Percentiles rank a stretch among this genome's conserved stretches.
These are phyloP conservation scores for Calliopum simillimum DNA, from an alignment of 2,888 invertebrate species.

Conservation along the genomic window DNA sequence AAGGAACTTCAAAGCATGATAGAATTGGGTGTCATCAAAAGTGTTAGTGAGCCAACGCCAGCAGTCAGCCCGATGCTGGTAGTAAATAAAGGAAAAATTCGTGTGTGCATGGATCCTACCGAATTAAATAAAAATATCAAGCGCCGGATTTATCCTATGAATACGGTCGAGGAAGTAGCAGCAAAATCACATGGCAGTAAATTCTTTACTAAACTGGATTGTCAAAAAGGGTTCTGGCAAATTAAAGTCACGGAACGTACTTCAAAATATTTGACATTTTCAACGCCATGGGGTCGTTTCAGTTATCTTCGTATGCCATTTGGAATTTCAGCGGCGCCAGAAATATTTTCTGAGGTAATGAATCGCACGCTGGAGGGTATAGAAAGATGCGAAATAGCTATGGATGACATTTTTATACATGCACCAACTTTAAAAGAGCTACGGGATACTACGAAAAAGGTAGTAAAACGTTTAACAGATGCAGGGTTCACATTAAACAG, in stretches of 20 bases:
- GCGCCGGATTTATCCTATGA: conserved; percentile 39
- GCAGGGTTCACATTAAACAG: too few relatives aligned
- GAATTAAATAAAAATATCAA: conserved; percentile 34
- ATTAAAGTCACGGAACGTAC: too few relatives aligned
- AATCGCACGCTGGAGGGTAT: conserved; percentile 37
- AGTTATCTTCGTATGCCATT: too few relatives aligned
- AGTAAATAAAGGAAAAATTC: conserved; percentile 36
- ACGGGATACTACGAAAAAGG: conserved; percentile 35
- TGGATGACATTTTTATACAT: conserved; percentile 51
- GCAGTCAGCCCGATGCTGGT: conserved; percentile 42
- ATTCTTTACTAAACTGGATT: conserved; percentile 48
- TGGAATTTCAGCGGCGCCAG: too few relatives aligned
- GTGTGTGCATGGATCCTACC: conserved; percentile 40
- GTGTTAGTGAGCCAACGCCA: conserved; percentile 42
- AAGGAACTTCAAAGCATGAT: conserved; percentile 41
- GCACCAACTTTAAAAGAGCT: conserved; percentile 42
- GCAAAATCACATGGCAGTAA: conserved; percentile 26
- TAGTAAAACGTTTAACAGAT: conserved; percentile 34
- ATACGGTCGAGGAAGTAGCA: conserved; percentile 33
- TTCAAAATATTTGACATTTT: too few relatives aligned
- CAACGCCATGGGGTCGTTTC: too few relatives aligned
- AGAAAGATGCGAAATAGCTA: conserved; percentile 43
- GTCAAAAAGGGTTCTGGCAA: too few relatives aligned
- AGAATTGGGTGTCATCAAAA: conserved; percentile 36
- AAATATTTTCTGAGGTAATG: conserved; percentile 49